Evolutionary conservation across 2,113 vertebrate genomes (phyloP), one percentile per base, ranked within the genome.

Genomic region (Prionailurus bengalensis): DNA sequence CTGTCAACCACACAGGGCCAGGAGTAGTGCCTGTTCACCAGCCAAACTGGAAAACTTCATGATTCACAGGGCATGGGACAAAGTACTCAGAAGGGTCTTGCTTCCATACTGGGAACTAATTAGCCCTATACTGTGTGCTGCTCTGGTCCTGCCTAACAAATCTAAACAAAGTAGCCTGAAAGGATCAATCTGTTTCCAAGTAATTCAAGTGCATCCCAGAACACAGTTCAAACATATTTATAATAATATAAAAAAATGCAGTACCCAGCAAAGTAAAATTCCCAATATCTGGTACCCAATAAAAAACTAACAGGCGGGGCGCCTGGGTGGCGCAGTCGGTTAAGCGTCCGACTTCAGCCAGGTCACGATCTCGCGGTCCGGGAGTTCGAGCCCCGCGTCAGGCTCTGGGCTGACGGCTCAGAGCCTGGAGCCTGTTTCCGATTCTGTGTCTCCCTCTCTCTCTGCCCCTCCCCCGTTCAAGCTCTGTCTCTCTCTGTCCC

Each of bases 31-130:
- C 63, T 91, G 5, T 93, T 76, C 17, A 76, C 7, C n/a, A 92
- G 68, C 16, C 91, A 85, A n/a, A 88, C 11, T 88, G 70, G 51
- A 91, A 97, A 93, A 95, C n/a, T 2, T 88, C 55, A 98, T 93
- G 92, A 96, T 94, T 96, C 76, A 88, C 36, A 76, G 16, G 39
- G 45, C 14, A 81, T 17, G 74, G 27, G 81, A 55, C 31, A 82
- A 74, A 93, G 39, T 63, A 84, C 13, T 48, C 89, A 89, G 78
- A 74, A 93, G 45, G n/a, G 36, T 65, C 65, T 84, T 93, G 79
- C 55, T 82, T 93, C 42, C 78, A 87, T 70, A 89, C 80, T 76
- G 81, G 58, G 39, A 65, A 97, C 76, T 33, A 96, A 80, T 92
- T 86, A 95, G 42, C 7, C 36, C 71, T 70, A 85, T 27, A 82